Base-by-base conservation (phyloP, 2,113 vertebrate species). In the Callorhinus ursinus region DNA sequence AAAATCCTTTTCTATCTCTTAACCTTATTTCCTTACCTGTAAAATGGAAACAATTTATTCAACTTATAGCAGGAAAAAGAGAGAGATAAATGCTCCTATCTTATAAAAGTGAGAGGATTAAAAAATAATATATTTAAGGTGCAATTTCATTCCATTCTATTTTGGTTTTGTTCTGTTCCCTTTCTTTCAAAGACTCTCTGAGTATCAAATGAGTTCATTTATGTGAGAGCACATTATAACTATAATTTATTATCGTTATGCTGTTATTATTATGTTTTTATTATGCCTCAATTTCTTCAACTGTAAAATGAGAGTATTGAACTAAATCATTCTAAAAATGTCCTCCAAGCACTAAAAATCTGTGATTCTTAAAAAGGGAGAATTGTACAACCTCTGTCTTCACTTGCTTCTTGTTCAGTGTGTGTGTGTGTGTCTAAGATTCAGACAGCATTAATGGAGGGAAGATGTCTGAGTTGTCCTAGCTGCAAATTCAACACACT, bases 261-360 rank as follows among this genome's bases (percentile, higher is more conserved):
- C 22, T 92, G 2, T 81, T 94, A 18, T 87, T 81, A 42, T 61
- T 91, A 16, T 93, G 26, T 93, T 86, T 88, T 88, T 93, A 72
- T 95, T 77, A 79, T 85, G 53, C 22, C 24, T 33, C 46, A 61
- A 7, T 92, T 95, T 96, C 72, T 65, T 92, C 65, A 74, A 63
- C 31, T 77, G 49, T 42, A 88, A 93, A 94, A 82, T 59, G 26
- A 77, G 39, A 95, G 16, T 71, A 36, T n/a, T 92, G 26, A 51
- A 59, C 7, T 46, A 88, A 90, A 88, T 81, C 42, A 84, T 84
- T 92, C 49, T 46, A 49, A 42, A 88, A 86, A 93, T 26, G 10
- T 92, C 59, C 28, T 79, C 15, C 24, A 53, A 79, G 55, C 7
- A 79, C n/a, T 83, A 61, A 76, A 87, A 57, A 88, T 71, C 69